Conservation (phyloP, 2,888 invertebrate genomes). For the Leptopilina drosophilae region DNA sequence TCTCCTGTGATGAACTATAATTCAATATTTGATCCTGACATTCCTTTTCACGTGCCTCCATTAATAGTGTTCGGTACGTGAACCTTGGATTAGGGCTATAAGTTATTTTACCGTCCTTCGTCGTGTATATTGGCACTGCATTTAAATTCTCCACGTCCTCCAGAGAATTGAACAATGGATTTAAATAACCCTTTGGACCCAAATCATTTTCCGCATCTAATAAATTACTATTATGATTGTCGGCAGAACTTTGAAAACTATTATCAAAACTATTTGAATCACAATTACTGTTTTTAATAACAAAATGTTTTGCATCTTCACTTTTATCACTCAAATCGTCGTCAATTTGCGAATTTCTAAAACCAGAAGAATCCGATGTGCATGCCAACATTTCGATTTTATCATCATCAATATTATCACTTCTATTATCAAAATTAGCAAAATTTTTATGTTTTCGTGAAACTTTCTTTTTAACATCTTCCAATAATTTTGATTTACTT, state of each 20-base stretch:
- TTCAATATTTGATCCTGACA: slow-evolving; percentile 42
- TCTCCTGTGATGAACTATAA: slow-evolving; percentile 39
- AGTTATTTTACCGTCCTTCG: slow-evolving; percentile 74
- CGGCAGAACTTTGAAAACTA: not conserved
- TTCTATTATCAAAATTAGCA: slow-evolving; percentile 11
- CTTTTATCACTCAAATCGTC: slow-evolving; percentile 18
- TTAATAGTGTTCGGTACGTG: slow-evolving; percentile 68
- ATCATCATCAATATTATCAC: slow-evolving; percentile 16
- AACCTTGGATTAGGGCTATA: slow-evolving; percentile 74
- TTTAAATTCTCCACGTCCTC: slow-evolving; percentile 68
- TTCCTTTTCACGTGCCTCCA: slow-evolving; percentile 68
- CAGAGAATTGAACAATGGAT: slow-evolving; percentile 65
- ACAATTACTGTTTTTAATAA: slow-evolving; percentile 14
- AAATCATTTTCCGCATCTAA: slow-evolving; percentile 42
- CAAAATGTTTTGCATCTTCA: slow-evolving; percentile 17
- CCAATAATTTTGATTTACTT: not conserved
- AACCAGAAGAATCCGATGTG: slow-evolving; percentile 20
- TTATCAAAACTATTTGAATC: slow-evolving; percentile 28
- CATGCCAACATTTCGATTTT: slow-evolving; percentile 2
- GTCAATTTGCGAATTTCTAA: not conserved
- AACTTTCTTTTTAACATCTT: slow-evolving; percentile 4
- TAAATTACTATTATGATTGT: not conserved
- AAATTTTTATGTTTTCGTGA: slow-evolving; percentile 18
- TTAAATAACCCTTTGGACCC: slow-evolving; percentile 63
- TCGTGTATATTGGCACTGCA: slow-evolving; percentile 73